phyloP scores from a whole-genome alignment of 2,888 invertebrate species.

The Tortricodes alternella region DNA sequence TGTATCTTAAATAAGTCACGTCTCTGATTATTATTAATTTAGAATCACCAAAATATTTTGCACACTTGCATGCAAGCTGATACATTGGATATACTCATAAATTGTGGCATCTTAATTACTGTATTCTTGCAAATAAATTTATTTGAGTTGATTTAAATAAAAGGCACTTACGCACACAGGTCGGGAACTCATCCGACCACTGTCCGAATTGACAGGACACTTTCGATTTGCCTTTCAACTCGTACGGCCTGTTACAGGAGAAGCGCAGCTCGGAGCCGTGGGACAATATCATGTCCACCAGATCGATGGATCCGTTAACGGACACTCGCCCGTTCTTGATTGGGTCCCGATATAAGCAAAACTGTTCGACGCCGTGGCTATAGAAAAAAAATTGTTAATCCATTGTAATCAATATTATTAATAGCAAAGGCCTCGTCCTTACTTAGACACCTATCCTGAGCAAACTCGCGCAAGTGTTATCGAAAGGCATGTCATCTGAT shows the following conservation, averaged over 20 bases:
- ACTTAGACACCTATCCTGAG: too few species aligned
- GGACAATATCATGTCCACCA: not conserved
- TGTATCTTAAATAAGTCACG: too few species aligned
- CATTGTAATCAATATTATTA: too few species aligned
- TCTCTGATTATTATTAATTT: too few species aligned
- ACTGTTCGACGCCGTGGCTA: too few species aligned
- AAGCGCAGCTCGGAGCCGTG: conserved; percentile 1
- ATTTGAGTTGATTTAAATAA: not conserved
- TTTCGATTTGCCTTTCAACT: not conserved
- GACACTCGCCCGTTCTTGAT: not conserved
- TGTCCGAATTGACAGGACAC: not conserved
- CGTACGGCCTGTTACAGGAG: not conserved
- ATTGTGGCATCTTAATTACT: too few species aligned
- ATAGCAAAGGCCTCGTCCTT: not conserved
- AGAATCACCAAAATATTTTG: too few species aligned
- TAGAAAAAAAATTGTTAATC: not conserved
- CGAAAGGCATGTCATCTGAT: too few species aligned
- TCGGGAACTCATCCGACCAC: not conserved
- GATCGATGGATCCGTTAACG: not conserved
- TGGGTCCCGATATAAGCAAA: not conserved
- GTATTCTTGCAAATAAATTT: too few species aligned
- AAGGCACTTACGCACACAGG: not conserved
- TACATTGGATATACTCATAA: too few species aligned
- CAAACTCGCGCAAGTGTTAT: too few species aligned
- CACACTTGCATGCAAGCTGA: too few species aligned